Percentiles rank a stretch among this genome's conserved stretches.
phyloP scores from a whole-genome alignment of 2,888 invertebrate genomes.

The Mycalesis mineus region DNA sequence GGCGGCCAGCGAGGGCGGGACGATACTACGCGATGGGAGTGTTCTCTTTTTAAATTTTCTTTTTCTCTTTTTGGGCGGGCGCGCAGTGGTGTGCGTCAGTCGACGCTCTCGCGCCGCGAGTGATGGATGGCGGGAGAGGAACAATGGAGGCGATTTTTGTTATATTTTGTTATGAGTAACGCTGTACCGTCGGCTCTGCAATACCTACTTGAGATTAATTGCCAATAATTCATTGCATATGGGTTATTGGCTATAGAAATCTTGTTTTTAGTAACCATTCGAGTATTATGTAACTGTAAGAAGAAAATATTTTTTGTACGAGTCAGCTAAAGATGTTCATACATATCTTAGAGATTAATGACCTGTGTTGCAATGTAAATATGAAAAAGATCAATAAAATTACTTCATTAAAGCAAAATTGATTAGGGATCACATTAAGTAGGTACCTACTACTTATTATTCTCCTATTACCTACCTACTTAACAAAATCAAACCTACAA shows the following conservation, averaged over 20 bases:
- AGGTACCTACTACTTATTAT: too few species aligned
- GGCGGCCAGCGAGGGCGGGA: conserved; percentile 61
- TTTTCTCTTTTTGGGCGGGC: conserved; percentile 76
- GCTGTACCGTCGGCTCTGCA: conserved; percentile 18
- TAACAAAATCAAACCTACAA: too few species aligned
- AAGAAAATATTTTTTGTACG: not conserved
- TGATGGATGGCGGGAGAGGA: conserved; percentile 62
- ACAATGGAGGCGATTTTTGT: conserved; percentile 51
- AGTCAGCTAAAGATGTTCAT: not conserved
- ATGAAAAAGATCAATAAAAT: too few species aligned
- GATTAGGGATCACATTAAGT: too few species aligned
- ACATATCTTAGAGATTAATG: too few species aligned
- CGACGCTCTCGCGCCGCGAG: conserved; percentile 60
- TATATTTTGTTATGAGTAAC: conserved; percentile 36
- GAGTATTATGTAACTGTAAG: not conserved
- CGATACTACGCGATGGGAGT: conserved; percentile 59
- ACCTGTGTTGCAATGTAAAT: too few species aligned
- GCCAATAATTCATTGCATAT: conserved; percentile 12
- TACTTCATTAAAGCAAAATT: too few species aligned
- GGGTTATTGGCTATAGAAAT: conserved; percentile 4
- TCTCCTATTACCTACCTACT: too few species aligned
- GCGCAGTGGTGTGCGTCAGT: conserved; percentile 70
- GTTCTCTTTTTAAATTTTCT: conserved; percentile 74
- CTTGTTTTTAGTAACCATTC: not conserved
- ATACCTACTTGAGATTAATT: conserved; percentile 28